phyloP scores from a whole-genome alignment of 1,140 invertebrate genomes.

The Orius insidiosus region DNA sequence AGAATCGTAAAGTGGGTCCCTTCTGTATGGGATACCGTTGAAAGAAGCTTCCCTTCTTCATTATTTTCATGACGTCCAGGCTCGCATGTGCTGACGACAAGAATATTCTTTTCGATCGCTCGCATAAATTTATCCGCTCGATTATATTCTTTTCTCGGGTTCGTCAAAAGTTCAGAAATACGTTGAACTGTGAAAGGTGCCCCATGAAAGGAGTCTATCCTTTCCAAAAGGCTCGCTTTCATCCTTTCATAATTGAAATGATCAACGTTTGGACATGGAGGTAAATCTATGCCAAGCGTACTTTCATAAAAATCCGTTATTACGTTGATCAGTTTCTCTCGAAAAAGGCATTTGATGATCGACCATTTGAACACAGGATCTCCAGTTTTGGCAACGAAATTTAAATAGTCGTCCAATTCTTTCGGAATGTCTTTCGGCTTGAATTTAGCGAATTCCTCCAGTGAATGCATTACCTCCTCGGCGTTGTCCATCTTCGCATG shows the following conservation, averaged over 20 bases:
- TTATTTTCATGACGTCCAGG: constrained; percentile 33
- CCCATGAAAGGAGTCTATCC: constrained; percentile 64
- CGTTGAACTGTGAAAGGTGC: constrained; percentile 94
- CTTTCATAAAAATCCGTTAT: constrained; percentile 74
- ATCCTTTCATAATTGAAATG: constrained; percentile 79
- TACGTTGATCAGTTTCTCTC: constrained; percentile 69
- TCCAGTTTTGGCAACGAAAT: constrained; percentile 81
- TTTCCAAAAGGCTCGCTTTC: constrained; percentile 66
- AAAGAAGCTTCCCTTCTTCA: constrained; percentile 15
- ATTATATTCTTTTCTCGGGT: constrained; percentile 85
- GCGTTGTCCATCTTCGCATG: constrained; percentile 51
- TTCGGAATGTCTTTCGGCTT: constrained; percentile 68
- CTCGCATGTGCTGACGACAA: constrained; percentile 89
- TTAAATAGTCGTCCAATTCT: constrained; percentile 76
- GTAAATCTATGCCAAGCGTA: constrained; percentile 50
- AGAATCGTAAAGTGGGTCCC: too few relatives aligned
- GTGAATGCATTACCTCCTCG: constrained; percentile 62
- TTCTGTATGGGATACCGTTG: constrained; percentile 15
- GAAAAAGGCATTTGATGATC: constrained; percentile 67
- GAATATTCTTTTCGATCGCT: constrained; percentile 83
- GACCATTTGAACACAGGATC: constrained; percentile 88
- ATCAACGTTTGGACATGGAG: constrained; percentile 74
- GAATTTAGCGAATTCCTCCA: constrained; percentile 71
- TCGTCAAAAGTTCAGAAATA: constrained; percentile 79
- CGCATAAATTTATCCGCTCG: constrained; percentile 91